Evolutionary conservation across 2,113 vertebrate species (phyloP).

Genomic region (Actenoides hombroni): DNA sequence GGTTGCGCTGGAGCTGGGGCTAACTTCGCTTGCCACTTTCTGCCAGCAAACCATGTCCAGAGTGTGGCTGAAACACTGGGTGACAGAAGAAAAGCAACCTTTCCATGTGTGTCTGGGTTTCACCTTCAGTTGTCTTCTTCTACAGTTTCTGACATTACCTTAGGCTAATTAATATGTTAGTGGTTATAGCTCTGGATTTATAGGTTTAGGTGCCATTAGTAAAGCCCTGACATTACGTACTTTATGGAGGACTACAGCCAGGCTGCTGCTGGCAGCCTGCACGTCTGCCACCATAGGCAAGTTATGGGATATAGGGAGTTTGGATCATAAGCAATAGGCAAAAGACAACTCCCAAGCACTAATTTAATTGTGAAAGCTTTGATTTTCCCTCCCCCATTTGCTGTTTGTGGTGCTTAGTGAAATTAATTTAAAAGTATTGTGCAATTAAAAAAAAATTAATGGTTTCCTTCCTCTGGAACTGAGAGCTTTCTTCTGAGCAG

Average conservation of each 20-base stretch:
- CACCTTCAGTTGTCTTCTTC: background rate
- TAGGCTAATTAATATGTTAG: background rate
- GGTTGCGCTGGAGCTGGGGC: background rate
- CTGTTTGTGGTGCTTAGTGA: slow-evolving; percentile 7
- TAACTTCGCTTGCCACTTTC: background rate
- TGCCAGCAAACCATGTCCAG: background rate
- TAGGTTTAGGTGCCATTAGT: background rate
- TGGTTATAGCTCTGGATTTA: background rate
- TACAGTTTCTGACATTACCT: background rate
- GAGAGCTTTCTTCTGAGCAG: slow-evolving; percentile 25
- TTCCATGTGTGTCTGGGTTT: rapidly evolving
- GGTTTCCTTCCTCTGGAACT: slow-evolving; percentile 36
- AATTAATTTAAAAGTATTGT: slow-evolving; percentile 53
- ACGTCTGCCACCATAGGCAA: background rate
- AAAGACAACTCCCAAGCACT: background rate
- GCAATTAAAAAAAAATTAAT: slow-evolving; percentile 52
- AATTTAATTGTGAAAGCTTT: slow-evolving; percentile 10
- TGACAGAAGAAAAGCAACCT: background rate
- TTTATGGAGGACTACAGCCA: background rate
- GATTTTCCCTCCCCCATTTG: background rate
- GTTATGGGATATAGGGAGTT: background rate
- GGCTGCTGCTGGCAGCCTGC: background rate
- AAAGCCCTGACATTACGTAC: background rate
- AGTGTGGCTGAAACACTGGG: background rate
- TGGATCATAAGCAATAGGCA: background rate